Conservation (phyloP, 2,113 vertebrate species). For the Eretmochelys imbricata region DNA sequence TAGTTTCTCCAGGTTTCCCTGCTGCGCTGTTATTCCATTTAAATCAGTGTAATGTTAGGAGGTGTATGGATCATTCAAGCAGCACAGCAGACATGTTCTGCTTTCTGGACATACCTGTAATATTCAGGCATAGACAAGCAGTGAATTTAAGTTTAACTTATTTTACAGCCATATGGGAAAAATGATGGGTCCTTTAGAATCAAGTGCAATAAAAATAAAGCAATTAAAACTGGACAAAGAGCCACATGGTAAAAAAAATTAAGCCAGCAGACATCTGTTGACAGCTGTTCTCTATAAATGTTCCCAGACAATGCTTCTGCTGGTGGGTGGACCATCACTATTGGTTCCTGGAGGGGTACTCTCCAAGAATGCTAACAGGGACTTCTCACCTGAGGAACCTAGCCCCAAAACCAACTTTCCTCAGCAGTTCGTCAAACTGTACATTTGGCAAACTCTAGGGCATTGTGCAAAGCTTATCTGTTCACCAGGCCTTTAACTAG, state of each 20-base stretch:
- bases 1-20: conserved; percentile 41
- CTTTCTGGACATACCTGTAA: not conserved
- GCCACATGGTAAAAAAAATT: conserved; percentile 4
- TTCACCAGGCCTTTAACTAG: conserved; percentile 1
- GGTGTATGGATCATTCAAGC: conserved; percentile 31
- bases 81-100: conserved; percentile 6
- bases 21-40: conserved; percentile 56
- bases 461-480: conserved; percentile 31
- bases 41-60: conserved; percentile 50
- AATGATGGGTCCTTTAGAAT: conserved; percentile 32
- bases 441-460: conserved; percentile 32
- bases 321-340: conserved; percentile 40
- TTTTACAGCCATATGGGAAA: not conserved
- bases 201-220: conserved; percentile 17
- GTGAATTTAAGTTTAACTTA: conserved; percentile 21
- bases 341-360: conserved; percentile 6
- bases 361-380: conserved; percentile 7
- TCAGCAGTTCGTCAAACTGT: conserved; percentile 36
- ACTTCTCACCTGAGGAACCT: conserved; percentile 44
- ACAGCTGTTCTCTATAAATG: conserved; percentile 31
- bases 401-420: conserved; percentile 9
- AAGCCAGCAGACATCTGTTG: conserved; percentile 25
- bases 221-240: not conserved
- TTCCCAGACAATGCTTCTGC: conserved; percentile 15
- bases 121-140: conserved; percentile 23